These are phyloP conservation scores for Caenorhabditis imperialis DNA, from an alignment of 2,888 invertebrate genomes.

Conservation along the genomic window DNA sequence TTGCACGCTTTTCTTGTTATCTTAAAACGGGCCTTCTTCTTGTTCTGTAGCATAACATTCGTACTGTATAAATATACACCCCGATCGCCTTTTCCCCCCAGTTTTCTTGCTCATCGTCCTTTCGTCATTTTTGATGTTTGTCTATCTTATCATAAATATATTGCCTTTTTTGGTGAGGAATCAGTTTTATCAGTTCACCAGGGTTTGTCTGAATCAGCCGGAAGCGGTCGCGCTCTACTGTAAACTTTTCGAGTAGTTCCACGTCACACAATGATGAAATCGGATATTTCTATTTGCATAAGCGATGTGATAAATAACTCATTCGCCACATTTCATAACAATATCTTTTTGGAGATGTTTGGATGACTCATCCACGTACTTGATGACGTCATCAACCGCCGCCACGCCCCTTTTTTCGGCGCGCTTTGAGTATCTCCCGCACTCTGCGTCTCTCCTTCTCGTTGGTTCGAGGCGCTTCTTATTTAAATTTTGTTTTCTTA, in stretches of 20 bases:
- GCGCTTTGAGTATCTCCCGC: slow-evolving; percentile 9
- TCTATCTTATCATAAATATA: slow-evolving; percentile 17
- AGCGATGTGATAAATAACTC: slow-evolving; percentile 40
- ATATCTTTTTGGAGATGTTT: slow-evolving; percentile 4
- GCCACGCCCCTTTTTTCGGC: slow-evolving; percentile 19
- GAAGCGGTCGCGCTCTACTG: no score
- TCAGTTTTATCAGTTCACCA: not conserved
- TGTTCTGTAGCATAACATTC: slow-evolving; percentile 29
- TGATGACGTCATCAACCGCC: slow-evolving; percentile 33
- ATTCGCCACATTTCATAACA: slow-evolving; percentile 29
- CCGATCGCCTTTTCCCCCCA: slow-evolving; percentile 3
- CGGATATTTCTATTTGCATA: no score
- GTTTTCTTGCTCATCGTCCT: slow-evolving; percentile 20
- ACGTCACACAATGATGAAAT: slow-evolving; percentile 19
- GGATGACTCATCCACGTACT: slow-evolving; percentile 16
- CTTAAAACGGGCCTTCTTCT: slow-evolving; percentile 23
- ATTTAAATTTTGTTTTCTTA: not conserved
- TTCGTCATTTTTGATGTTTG: not conserved
- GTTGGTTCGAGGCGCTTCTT: not conserved
- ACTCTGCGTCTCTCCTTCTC: slow-evolving; percentile 27
- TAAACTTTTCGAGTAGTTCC: no score
- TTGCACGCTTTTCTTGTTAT: slow-evolving; percentile 4
- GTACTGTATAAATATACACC: slow-evolving; percentile 28
- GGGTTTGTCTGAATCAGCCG: not conserved
- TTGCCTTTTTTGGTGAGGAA: not conserved